Conservation (phyloP, 37 sponge, comb jelly and placozoan species). For the Aphrocallistes beatrix region DNA sequence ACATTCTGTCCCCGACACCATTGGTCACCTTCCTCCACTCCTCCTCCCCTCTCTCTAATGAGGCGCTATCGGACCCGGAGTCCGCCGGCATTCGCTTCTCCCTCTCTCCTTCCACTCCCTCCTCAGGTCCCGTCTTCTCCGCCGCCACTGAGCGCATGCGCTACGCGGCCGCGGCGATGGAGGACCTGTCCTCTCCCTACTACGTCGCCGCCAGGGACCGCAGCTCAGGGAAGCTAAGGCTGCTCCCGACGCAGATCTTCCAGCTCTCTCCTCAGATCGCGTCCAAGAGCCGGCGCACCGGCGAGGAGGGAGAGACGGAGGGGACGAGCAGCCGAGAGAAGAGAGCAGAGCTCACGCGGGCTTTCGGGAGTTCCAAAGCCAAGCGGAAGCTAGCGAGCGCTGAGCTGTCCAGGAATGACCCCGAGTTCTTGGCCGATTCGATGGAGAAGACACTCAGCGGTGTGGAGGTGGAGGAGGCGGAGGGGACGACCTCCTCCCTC, state of each 20-base stretch:
- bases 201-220: neutral
- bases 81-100: neutral
- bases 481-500: neutral
- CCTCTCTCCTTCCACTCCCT: neutral
- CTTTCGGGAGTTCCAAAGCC: neutral
- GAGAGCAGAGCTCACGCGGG: neutral
- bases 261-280: neutral
- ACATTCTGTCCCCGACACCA: neutral
- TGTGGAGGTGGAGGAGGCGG: neutral
- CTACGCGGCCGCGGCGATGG: neutral
- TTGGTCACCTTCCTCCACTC: slow-evolving; percentile 14
- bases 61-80: neutral
- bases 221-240: neutral
- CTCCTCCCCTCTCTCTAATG: neutral
- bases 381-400: neutral
- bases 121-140: neutral
- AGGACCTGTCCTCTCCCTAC: neutral
- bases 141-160: neutral
- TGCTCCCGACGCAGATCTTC: neutral
- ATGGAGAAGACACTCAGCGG: neutral
- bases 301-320: neutral
- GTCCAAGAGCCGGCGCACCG: neutral
- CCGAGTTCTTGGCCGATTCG: neutral
- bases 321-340: neutral
- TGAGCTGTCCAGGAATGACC: neutral